Evolutionary conservation across 1,140 invertebrate genomes (phyloP), one percentile per base, ranked within the genome.

Genomic region (Macrostomum lignano): DNA sequence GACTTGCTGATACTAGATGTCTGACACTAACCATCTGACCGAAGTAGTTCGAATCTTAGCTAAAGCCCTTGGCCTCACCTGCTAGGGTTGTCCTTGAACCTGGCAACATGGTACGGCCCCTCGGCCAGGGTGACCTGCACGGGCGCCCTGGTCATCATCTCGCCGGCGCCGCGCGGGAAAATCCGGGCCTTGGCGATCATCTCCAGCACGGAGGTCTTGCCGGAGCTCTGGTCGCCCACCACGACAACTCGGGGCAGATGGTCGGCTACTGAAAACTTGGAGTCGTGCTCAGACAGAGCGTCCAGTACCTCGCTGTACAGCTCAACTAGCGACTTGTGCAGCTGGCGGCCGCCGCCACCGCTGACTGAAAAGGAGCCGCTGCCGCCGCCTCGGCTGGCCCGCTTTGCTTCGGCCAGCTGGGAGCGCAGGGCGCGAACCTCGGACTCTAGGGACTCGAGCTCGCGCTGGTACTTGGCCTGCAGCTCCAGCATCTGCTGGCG

Each of bases 221-320:
- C 91, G 20, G 86, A 79, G 52, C 81, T 91, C 62, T 96, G 91
- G 63, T 98, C 91, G 1, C 91, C 91, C 11, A 98, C 84, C n/a
- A 98, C 91, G 28, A 98, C 81, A 23, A 98, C 81, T 41, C 86
- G 65, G 0, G 91, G 91, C 36, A 98, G 62, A 53, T 94, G 77
- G 62, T 96, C 88, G 33, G 20, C 74, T 36, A 76, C 78, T 35
- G 75, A 78, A 50, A 91, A 88, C 37, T 71, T 60, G 2, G 54
- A 48, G 49, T 82, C 78, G 55, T 77, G 91, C 40, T 77, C 78
- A 68, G 52, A 15, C 17, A 93, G 57, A 55, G 88, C 76, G 58
- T 91, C 81, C 36, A 93, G 49, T n/a, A 96, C 82, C 40, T 94
- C 78, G 15, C 79, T 91, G 57, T 96, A 98, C 81, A 96, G 86